Conservation (phyloP, 2,797 vertebrate species). For the Meriones psammophilus region DNA sequence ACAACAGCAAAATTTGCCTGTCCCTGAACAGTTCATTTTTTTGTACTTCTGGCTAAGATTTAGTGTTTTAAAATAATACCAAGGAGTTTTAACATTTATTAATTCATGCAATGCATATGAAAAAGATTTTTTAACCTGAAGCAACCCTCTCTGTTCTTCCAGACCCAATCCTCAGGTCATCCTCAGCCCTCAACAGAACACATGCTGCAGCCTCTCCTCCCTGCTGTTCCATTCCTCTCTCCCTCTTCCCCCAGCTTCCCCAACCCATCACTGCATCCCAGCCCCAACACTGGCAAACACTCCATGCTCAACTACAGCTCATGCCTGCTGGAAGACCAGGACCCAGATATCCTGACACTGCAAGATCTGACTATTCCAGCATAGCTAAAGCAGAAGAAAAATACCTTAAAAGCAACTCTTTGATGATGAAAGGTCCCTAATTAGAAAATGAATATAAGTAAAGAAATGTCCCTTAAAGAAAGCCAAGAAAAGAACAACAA, state of each 20-base stretch:
- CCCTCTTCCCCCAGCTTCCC: not conserved
- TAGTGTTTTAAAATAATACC: slow-evolving; percentile 19
- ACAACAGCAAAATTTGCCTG: not conserved
- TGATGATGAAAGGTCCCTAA: no score
- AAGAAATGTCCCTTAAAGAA: no score
- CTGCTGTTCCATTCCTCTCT: no score
- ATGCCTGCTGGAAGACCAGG: no score
- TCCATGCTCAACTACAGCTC: not conserved
- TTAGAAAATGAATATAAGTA: no score
- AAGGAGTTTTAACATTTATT: not conserved
- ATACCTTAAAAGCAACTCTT: no score
- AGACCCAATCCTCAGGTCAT: not conserved
- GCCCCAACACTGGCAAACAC: not conserved
- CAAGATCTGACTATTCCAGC: no score
- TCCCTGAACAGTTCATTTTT: not conserved
- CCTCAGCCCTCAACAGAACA: not conserved
- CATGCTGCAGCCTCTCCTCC: not conserved
- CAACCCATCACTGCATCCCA: no score
- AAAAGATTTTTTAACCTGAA: not conserved
- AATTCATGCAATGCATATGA: not conserved
- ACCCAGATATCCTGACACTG: no score
- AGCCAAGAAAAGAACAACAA: no score
- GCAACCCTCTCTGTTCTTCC: no score
- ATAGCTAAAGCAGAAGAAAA: no score
- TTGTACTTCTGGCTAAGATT: slow-evolving; percentile 6